A percentile compares a stretch with the other conserved stretches of the same genome.
Conservation (phyloP, 1,140 invertebrate genomes). For the Papilio glaucus region DNA sequence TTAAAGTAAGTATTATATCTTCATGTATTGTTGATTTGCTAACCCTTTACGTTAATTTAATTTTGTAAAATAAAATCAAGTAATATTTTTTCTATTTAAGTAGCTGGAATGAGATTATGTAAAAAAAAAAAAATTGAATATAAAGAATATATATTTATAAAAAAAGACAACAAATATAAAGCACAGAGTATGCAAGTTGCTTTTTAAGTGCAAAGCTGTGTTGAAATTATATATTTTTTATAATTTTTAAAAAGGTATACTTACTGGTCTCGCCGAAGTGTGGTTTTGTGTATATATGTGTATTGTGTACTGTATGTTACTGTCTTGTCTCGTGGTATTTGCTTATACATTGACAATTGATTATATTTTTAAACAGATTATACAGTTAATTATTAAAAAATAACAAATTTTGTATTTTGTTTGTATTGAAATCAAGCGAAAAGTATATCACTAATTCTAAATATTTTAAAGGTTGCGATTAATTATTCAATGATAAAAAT, state of each 20-base stretch:
- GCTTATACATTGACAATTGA: slow-evolving; percentile 27
- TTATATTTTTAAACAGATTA: background rate
- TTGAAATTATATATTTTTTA: slow-evolving; percentile 32
- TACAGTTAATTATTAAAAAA: background rate
- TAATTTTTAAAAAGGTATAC: slow-evolving; percentile 52
- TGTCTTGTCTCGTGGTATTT: slow-evolving; percentile 61
- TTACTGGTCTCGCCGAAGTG: slow-evolving; percentile 56
- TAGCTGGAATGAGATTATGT: background rate
- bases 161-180: slow-evolving; percentile 25
- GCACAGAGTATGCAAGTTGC: slow-evolving; percentile 24
- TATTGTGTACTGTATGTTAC: slow-evolving; percentile 48
- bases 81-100: no score
- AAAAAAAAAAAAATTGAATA: background rate
- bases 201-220: slow-evolving; percentile 47
- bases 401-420: no score
- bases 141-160: background rate
- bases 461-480: no score
- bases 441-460: no score
- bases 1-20: no score
- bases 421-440: no score
- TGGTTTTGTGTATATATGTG: slow-evolving; percentile 54
- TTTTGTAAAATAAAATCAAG: no score
- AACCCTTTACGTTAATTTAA: no score
- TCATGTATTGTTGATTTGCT: no score
- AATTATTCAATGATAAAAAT: background rate